A percentile compares a stretch with the other conserved stretches of the same genome.
phyloP scores from a whole-genome alignment of 2,113 vertebrate genomes.

The Zootoca vivipara region DNA sequence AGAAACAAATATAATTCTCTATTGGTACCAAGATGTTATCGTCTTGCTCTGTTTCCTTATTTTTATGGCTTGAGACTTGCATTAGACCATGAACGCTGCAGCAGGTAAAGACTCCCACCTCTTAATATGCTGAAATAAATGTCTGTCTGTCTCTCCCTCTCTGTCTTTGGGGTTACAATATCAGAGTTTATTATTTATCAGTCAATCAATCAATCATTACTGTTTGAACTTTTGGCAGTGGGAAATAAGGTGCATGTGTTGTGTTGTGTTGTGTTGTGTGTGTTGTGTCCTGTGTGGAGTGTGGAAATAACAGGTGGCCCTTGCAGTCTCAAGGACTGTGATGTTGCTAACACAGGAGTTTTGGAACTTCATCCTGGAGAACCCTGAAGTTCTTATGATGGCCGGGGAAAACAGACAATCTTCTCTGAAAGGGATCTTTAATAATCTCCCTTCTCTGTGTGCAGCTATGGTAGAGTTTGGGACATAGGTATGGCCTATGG shows the following conservation, averaged over 20 bases:
- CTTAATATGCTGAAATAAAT: background rate
- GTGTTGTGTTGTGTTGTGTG: no score
- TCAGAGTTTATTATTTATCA: background rate
- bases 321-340: background rate
- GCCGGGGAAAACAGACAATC: background rate
- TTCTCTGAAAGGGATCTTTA: background rate
- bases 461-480: background rate
- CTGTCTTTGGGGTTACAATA: background rate
- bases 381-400: background rate
- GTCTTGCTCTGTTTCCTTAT: background rate
- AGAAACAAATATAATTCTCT: constrained; percentile 52
- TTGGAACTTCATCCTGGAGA: background rate
- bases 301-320: background rate
- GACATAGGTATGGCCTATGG: background rate
- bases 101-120: background rate
- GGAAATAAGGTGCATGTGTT: background rate
- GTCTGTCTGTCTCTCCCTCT: background rate
- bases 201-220: no score
- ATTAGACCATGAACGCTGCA: background rate
- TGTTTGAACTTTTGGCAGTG: background rate
- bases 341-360: background rate
- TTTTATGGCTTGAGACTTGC: background rate
- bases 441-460: background rate
- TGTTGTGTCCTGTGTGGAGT: background rate
- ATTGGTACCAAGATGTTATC: rapidly evolving